Base-by-base conservation (phyloP, 2,888 invertebrate species). In the Xestia ashworthii region DNA sequence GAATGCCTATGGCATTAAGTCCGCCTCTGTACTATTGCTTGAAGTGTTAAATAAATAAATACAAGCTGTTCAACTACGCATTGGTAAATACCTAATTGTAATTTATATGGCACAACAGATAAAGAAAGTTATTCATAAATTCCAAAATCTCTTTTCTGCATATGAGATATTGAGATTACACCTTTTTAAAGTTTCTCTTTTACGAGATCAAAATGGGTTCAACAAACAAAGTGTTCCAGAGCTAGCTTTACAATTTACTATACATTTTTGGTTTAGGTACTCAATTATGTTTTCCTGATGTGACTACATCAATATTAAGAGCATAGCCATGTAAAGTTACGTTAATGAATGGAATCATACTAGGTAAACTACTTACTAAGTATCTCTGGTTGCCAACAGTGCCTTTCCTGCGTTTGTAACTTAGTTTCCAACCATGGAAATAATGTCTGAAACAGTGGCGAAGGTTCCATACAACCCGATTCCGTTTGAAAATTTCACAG, bases 221-320 rank as follows among this genome's bases (percentile, higher is more conserved):
- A 14, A 58, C 58, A 14, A 58, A 58, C 14, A 25, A 58, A 25
- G 14, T 55, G n/a, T 11, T 55, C 11, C 11, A 60, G 25, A 60
- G 25, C n/a, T 25, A 58, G 2, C 0, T 25, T 14, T 5, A 12
- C 41, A 44, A 66, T 14, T 22, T 14, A 38, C 6, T 41, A 41
- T 41, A 19, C 41, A 25, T 41, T 5, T 32, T 11, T 19, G 64
- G 32, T 32, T 22, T 46, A 9, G 22, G 1, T 41, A 41, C 9
- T 44, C 9, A 11, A 19, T 25, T 72, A 67, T 14, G 5, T 72
- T 72, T 50, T 72, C 48, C 72, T 72, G 19, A 22, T n/a, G 48
- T 72, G 48, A 38, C 25, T 50, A 5, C 48, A 50, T 41, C 16
- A n/a, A 5, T 46, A n/a, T 16, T 38, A 25, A 48, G 38, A 72